Conservation (phyloP, 2,113 vertebrate genomes). For the Tachuris rubrigastra region DNA sequence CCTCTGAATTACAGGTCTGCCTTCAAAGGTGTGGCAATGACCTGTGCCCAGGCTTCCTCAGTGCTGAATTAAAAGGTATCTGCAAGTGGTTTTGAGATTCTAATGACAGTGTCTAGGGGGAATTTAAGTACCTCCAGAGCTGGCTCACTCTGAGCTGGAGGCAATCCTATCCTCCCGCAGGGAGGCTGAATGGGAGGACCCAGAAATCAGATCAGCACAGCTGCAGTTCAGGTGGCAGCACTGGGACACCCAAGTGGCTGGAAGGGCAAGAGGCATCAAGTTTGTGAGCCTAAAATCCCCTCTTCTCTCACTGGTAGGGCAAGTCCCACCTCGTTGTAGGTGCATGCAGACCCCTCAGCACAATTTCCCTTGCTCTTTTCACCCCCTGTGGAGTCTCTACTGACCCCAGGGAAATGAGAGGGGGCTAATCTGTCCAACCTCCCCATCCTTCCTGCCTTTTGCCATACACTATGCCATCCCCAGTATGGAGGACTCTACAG, state of each 20-base stretch:
- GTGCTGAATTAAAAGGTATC: not conserved
- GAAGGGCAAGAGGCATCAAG: not conserved
- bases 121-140: not conserved
- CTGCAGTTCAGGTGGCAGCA: not conserved
- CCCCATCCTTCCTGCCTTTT: not conserved
- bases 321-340: not conserved
- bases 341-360: not conserved
- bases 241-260: accelerated
- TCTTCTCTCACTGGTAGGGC: not conserved
- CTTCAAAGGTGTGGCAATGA: not conserved
- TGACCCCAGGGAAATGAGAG: accelerated
- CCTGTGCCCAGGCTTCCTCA: not conserved
- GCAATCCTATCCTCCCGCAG: not conserved
- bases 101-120: not conserved
- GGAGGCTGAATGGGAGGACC: not conserved
- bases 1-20: not conserved
- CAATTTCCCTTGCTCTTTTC: not conserved
- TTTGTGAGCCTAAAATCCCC: not conserved
- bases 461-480: not conserved
- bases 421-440: accelerated
- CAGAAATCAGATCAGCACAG: not conserved
- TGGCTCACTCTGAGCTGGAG: not conserved
- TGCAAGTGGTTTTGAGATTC: not conserved
- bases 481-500: not conserved
- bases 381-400: accelerated